Evolutionary conservation across 1,140 invertebrate genomes (phyloP), one percentile per base, ranked within the genome.

Genomic region (Frieseomelitta varia): DNA sequence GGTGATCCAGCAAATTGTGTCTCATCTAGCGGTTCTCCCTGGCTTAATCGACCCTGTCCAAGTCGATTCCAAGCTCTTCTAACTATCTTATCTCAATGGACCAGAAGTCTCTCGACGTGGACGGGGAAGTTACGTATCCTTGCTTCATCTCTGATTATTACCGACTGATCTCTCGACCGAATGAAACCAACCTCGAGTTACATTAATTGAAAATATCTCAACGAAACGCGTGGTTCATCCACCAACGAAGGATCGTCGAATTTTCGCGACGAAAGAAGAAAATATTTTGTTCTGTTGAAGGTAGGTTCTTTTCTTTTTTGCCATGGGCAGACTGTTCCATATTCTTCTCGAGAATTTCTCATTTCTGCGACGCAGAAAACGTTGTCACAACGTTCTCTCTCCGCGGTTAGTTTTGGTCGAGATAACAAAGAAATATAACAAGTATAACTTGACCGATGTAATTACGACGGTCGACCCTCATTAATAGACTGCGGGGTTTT

Each of bases 1-100:
- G 30, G 19, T 34, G 81, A 84, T 82, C 76, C 58, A 30, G 30
- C 30, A 73, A 79, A 84, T 73, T 73, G 39, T 79, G 51, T 65
- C 39, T 53, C 55, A 34, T 72, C 17, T 27, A 68, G 2, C 80
- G 21, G 24, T n/a, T 47, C 39, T 47, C 24, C 56, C 27, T 15
- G 61, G 39, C 34, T 77, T 77, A 61, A 83, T 83, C 74, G 65
- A 78, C 39, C 55, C 55, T 69, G 68, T 58, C 53, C 34, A 77
- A 65, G 78, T 78, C 65, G 55, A 34, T 78, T 71, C 65, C 30
- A 47, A 47, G 14, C n/a, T 2, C 30, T 14, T 15, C 24, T n/a
- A 34, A 19, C 19, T 15, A 8, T n/a, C 56, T 58, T 76, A 68
- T 82, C 61, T 76, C 68, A 82, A 81, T 75, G 30, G 71, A 72